Evolutionary conservation across 2,113 vertebrate genomes (phyloP).

Genomic region (Lonchura striata): DNA sequence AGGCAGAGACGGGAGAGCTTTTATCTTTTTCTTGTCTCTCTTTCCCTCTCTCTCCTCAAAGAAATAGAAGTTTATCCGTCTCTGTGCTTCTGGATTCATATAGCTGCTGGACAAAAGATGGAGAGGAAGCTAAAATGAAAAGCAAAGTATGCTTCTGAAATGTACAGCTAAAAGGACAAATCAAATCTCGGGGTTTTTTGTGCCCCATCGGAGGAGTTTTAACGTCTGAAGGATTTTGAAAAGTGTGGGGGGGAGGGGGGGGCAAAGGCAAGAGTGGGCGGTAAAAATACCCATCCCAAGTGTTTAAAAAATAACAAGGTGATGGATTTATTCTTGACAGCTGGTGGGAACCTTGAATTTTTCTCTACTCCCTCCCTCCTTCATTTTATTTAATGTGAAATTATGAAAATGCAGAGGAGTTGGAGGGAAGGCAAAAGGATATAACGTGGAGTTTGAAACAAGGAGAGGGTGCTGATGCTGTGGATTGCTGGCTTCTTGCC

Average conservation of each 20-base stretch:
- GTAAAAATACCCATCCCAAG: constrained; percentile 37
- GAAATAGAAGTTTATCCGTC: constrained; percentile 48
- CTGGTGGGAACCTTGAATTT: constrained; percentile 71
- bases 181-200: background rate
- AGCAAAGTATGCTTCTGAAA: constrained; percentile 40
- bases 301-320: constrained; percentile 25
- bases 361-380: constrained; percentile 42
- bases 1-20: constrained; percentile 23
- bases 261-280: constrained; percentile 39
- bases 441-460: constrained; percentile 66
- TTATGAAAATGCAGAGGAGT: constrained; percentile 77
- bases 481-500: constrained; percentile 64
- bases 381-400: constrained; percentile 67
- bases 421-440: constrained; percentile 61
- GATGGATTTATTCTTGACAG: constrained; percentile 70
- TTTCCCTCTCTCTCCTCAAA: background rate
- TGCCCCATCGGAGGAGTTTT: constrained; percentile 25
- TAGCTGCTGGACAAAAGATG: constrained; percentile 52
- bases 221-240: constrained; percentile 48
- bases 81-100: constrained; percentile 21
- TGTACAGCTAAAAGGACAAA: constrained; percentile 38
- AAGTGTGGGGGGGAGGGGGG: background rate
- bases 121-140: constrained; percentile 52
- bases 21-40: background rate
- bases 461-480: constrained; percentile 54